phyloP scores from a whole-genome alignment of 2,797 vertebrate species.

The Syngnathus acus region DNA sequence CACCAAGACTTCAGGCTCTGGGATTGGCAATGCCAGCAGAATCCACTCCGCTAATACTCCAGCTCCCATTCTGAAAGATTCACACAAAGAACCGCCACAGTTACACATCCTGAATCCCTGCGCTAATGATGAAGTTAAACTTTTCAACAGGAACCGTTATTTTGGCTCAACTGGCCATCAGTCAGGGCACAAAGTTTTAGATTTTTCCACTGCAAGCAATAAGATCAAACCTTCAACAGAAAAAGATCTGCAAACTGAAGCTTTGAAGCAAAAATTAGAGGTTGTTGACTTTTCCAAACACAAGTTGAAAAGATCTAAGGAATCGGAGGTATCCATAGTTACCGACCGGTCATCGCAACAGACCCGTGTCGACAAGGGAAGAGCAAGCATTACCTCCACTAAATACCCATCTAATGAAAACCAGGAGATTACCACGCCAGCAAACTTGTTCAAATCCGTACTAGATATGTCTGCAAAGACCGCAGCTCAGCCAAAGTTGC shows the following conservation, averaged over 20 bases:
- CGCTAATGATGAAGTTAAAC: slow-evolving; percentile 37
- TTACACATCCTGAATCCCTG: slow-evolving; percentile 55
- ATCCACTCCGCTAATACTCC: slow-evolving; percentile 8
- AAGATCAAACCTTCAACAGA: slow-evolving; percentile 30
- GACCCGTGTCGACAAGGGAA: slow-evolving; percentile 14
- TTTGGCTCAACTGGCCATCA: slow-evolving; percentile 27
- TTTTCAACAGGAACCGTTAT: slow-evolving; percentile 45
- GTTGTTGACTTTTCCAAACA: slow-evolving; percentile 66
- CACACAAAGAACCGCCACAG: slow-evolving; percentile 32
- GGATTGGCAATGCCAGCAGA: slow-evolving; percentile 11
- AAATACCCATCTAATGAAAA: slow-evolving; percentile 16
- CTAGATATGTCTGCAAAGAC: slow-evolving; percentile 60
- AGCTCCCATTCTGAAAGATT: slow-evolving; percentile 18
- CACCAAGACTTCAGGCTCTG: slow-evolving; percentile 18
- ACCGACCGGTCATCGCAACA: slow-evolving; percentile 4
- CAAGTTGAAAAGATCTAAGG: slow-evolving; percentile 55
- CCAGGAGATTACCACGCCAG: slow-evolving; percentile 45
- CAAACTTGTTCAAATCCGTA: slow-evolving; percentile 54
- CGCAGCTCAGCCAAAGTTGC: slow-evolving; percentile 5
- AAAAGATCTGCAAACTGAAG: slow-evolving; percentile 12
- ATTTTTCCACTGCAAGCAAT: slow-evolving; percentile 53
- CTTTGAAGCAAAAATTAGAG: slow-evolving; percentile 23
- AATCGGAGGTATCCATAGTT: slow-evolving; percentile 13
- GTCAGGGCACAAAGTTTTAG: slow-evolving; percentile 53
- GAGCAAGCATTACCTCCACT: slow-evolving; percentile 7